Evolutionary conservation across 1,140 invertebrate genomes (phyloP).

Genomic region (Daktulosphaira vitifoliae): DNA sequence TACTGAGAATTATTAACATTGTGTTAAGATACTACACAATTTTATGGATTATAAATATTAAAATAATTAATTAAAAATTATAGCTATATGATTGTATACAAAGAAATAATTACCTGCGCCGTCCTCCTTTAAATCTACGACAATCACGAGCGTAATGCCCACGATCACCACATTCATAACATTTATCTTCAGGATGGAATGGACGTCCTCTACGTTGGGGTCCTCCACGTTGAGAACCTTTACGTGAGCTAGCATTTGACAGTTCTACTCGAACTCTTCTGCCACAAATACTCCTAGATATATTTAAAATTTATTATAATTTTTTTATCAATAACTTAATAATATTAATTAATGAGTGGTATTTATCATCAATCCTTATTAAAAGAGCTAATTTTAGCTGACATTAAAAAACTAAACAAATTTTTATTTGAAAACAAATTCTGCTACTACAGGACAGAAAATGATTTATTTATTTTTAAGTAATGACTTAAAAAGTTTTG

Average conservation of each 20-base stretch:
- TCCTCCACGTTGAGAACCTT: conserved; percentile 54
- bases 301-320: conserved; percentile 5
- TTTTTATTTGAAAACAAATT: too few species aligned
- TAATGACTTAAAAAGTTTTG: too few species aligned
- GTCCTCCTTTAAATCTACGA: conserved; percentile 51
- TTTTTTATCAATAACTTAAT: neutral
- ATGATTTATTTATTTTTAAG: too few species aligned
- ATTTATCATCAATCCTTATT: too few species aligned
- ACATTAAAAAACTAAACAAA: too few species aligned
- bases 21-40: conserved; percentile 8
- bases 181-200: conserved; percentile 74
- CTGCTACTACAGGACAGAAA: too few species aligned
- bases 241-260: conserved; percentile 68
- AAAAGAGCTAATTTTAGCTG: too few species aligned
- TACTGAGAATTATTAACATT: neutral
- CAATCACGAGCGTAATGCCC: conserved; percentile 89
- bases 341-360: too few species aligned
- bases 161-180: conserved; percentile 84
- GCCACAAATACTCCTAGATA: conserved; percentile 68
- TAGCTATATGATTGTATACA: neutral
- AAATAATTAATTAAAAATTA: conserved; percentile 46
- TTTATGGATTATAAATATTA: conserved; percentile 35
- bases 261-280: conserved; percentile 82
- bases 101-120: conserved; percentile 39
- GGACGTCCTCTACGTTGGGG: conserved; percentile 50